Evolutionary conservation across 2,113 vertebrate genomes (phyloP).

Genomic region (sheep (Ovis aries)): DNA sequence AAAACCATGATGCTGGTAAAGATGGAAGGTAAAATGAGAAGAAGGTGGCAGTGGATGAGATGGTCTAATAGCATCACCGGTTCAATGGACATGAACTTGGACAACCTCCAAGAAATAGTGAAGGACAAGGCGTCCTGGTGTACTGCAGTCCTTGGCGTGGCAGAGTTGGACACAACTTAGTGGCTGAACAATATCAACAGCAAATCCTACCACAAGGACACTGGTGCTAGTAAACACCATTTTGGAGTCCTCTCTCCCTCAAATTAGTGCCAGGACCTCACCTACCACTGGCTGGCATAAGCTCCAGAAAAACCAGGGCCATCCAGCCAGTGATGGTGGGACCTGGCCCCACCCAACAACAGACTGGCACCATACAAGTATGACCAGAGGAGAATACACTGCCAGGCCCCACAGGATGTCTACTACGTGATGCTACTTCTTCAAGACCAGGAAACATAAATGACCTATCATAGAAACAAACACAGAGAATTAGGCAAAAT

Average conservation of each 20-base stretch:
- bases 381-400: background rate
- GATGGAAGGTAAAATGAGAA: background rate
- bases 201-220: background rate
- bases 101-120: background rate
- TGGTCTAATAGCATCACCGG: background rate
- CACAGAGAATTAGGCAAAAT: background rate
- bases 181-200: background rate
- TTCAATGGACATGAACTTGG: background rate
- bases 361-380: rapidly evolving
- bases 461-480: background rate
- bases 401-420: background rate
- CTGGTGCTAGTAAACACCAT: background rate
- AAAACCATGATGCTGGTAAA: background rate
- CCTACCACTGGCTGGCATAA: background rate
- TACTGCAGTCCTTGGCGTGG: background rate
- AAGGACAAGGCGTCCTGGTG: rapidly evolving
- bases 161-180: background rate
- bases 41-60: background rate
- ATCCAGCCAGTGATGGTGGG: background rate
- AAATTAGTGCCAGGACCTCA: background rate
- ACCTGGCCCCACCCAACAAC: background rate
- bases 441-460: background rate
- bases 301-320: background rate
- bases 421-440: background rate
- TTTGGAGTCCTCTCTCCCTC: background rate